Evolutionary conservation across 1,140 invertebrate species (phyloP).

Genomic region (Meloidogyne hapla): DNA sequence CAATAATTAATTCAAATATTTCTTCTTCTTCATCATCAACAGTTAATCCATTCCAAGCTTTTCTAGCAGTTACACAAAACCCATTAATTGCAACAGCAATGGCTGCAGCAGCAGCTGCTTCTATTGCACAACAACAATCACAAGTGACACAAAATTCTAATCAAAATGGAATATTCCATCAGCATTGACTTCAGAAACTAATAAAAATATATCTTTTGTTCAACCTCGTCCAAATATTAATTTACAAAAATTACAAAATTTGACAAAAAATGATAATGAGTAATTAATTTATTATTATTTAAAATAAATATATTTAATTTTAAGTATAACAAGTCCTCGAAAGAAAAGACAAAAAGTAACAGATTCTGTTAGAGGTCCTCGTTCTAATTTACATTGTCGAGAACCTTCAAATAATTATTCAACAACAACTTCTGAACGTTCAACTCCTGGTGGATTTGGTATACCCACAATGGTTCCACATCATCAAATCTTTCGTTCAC

Average conservation of each 20-base stretch:
- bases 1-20: constrained; percentile 7
- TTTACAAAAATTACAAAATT: constrained; percentile 13
- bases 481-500: not conserved
- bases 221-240: not conserved
- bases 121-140: not conserved
- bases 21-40: not conserved
- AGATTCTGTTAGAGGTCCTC: constrained; percentile 54
- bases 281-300: constrained; percentile 29
- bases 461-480: not conserved
- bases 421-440: constrained; percentile 60
- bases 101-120: constrained; percentile 29
- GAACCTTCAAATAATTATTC: constrained; percentile 3
- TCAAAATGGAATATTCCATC: constrained; percentile 19
- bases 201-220: not conserved
- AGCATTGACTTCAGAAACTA: not conserved
- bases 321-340: constrained; percentile 40
- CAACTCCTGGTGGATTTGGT: constrained; percentile 38
- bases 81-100: constrained; percentile 22
- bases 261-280: not conserved
- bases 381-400: constrained; percentile 41
- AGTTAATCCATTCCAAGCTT: not conserved
- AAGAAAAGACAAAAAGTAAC: constrained; percentile 62
- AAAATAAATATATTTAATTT: constrained; percentile 32
- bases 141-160: constrained; percentile 13
- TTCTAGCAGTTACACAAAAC: not conserved